These are phyloP conservation scores for Dromius quadrimaculatus DNA, from an alignment of 2,888 invertebrate genomes.

Conservation along the genomic window DNA sequence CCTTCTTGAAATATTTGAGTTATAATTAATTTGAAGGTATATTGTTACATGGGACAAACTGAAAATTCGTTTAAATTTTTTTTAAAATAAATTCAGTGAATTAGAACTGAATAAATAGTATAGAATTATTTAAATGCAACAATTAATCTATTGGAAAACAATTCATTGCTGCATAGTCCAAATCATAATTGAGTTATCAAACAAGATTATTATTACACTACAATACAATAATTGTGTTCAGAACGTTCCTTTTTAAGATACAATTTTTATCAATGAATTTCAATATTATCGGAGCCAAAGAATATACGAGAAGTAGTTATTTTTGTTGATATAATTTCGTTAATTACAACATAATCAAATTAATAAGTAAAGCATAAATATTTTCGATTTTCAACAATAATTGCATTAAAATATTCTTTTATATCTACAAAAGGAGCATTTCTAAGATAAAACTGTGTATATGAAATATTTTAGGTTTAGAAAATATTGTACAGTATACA, in stretches of 20 bases:
- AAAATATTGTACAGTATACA: slow-evolving; percentile 36
- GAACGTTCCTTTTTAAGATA: slow-evolving; percentile 43
- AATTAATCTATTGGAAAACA: slow-evolving; percentile 8
- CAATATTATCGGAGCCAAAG: slow-evolving; percentile 33
- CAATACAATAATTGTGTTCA: slow-evolving; percentile 48
- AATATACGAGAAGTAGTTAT: slow-evolving; percentile 18
- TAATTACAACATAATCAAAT: slow-evolving; percentile 4
- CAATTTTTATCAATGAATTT: slow-evolving; percentile 24
- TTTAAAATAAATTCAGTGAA: no score
- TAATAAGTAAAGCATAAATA: background rate
- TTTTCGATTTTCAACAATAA: slow-evolving; percentile 8
- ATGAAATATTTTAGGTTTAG: slow-evolving; percentile 14
- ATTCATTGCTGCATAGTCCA: slow-evolving; percentile 9
- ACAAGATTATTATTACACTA: slow-evolving; percentile 20
- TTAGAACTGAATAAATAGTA: no score
- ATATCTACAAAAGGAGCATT: slow-evolving; percentile 42
- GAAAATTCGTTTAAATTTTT: no score
- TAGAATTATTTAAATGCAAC: no score
- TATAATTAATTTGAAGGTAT: no score
- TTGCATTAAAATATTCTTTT: no score
- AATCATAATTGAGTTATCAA: slow-evolving; percentile 29
- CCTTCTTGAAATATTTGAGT: no score
- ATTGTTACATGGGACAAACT: no score
- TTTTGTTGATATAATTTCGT: slow-evolving; percentile 8
- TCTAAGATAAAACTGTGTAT: slow-evolving; percentile 38